These are phyloP conservation scores for Cercopithecus mona DNA, from an alignment of 2,113 vertebrate species.

Conservation along the genomic window DNA sequence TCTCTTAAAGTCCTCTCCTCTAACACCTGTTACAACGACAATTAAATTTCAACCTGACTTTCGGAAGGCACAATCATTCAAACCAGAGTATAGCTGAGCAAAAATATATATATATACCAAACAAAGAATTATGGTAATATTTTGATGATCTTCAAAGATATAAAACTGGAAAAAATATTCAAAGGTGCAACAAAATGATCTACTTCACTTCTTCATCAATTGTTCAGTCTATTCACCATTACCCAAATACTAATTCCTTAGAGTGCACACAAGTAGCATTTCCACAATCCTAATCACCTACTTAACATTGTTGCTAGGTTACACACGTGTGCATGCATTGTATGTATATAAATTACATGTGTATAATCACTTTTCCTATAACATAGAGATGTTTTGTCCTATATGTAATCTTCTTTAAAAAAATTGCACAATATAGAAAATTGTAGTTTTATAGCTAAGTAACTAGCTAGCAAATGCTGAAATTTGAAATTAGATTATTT, in stretches of 20 bases:
- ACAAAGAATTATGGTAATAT: background rate
- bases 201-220: background rate
- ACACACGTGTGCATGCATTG: accelerated
- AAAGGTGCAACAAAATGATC: background rate
- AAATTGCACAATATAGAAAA: background rate
- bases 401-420: background rate
- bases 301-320: background rate
- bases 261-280: background rate
- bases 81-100: background rate
- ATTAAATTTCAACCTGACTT: background rate
- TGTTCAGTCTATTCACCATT: background rate
- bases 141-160: background rate
- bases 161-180: background rate
- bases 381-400: background rate
- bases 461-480: background rate
- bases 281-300: background rate
- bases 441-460: background rate
- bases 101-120: background rate
- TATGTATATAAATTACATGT: background rate
- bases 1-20: background rate
- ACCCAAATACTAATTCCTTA: background rate
- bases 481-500: background rate
- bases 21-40: background rate
- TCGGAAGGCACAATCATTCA: background rate
- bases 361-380: background rate